phyloP scores from a whole-genome alignment of 2,797 vertebrate species.

The Syndactyla subalaris region DNA sequence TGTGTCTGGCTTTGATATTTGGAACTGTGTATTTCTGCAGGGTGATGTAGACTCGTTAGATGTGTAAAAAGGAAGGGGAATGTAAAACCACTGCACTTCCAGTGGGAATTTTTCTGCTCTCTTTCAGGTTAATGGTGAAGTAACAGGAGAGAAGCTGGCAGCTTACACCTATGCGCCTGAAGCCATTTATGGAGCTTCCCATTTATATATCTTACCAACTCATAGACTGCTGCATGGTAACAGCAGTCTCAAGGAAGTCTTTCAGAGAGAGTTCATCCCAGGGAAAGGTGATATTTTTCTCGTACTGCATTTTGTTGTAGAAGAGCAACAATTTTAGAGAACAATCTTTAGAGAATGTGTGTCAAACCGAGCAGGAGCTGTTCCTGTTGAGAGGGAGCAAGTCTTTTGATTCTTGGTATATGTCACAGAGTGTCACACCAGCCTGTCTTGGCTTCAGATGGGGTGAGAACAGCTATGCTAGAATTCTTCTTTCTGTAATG shows the following conservation, averaged over 20 bases:
- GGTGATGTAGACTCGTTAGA: not conserved
- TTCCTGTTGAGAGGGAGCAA: not conserved
- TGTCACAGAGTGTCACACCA: not conserved
- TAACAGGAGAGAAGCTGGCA: constrained; percentile 85
- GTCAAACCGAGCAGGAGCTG: not conserved
- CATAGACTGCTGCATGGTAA: constrained; percentile 88
- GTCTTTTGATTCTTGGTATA: not conserved
- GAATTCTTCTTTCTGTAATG: not conserved
- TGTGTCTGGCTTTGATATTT: not conserved
- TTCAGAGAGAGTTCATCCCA: constrained; percentile 77
- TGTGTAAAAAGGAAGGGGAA: not conserved
- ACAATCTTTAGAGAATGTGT: not conserved
- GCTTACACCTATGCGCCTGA: constrained; percentile 91
- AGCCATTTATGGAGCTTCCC: constrained; percentile 89
- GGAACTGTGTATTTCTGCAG: not conserved
- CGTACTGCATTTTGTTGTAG: not conserved
- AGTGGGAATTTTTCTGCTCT: not conserved
- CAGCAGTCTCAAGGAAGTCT: constrained; percentile 78
- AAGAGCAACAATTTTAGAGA: not conserved
- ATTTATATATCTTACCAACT: constrained; percentile 85
- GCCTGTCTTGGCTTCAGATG: not conserved
- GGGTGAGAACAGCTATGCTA: not conserved
- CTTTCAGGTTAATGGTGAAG: constrained; percentile 84
- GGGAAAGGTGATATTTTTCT: constrained; percentile 81
- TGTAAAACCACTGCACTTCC: not conserved